phyloP scores from a whole-genome alignment of 2,113 vertebrate species.

The Antidorcas marsupialis region DNA sequence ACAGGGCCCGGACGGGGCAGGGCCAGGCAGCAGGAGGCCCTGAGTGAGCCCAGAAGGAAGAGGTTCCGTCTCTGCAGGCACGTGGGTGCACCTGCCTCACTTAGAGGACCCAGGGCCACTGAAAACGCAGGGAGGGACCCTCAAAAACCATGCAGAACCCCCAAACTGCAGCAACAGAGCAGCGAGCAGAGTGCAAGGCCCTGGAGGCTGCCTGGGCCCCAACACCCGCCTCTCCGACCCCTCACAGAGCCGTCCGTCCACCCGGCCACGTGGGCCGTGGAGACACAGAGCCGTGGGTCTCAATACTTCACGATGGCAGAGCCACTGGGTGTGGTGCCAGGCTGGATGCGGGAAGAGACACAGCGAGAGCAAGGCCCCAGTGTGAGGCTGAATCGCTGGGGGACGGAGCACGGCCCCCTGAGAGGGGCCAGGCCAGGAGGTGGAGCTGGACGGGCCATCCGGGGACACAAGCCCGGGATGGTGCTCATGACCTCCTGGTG shows the following conservation, averaged over 20 bases:
- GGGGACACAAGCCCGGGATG: rapidly evolving
- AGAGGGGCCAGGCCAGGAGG: too few species aligned
- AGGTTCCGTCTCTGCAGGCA: rapidly evolving
- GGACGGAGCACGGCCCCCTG: rapidly evolving
- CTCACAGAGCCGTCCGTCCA: rapidly evolving
- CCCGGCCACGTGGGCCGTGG: rapidly evolving
- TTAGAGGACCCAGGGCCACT: background rate
- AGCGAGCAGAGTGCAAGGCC: rapidly evolving
- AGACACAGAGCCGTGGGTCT: rapidly evolving
- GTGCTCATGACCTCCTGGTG: rapidly evolving
- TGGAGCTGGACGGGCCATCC: rapidly evolving
- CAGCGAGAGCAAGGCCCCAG: rapidly evolving
- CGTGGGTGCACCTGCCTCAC: rapidly evolving
- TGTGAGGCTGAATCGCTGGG: rapidly evolving
- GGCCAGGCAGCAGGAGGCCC: background rate
- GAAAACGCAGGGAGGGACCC: background rate
- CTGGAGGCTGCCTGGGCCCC: rapidly evolving
- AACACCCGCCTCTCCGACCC: rapidly evolving
- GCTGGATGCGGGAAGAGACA: background rate
- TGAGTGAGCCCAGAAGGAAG: background rate
- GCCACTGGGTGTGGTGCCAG: rapidly evolving
- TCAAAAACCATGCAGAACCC: background rate
- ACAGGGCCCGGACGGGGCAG: rapidly evolving
- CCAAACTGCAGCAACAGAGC: too few species aligned
- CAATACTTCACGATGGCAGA: rapidly evolving